These are phyloP conservation scores for Mimachlamys varia DNA, from an alignment of 2,888 invertebrate species.

Conservation along the genomic window DNA sequence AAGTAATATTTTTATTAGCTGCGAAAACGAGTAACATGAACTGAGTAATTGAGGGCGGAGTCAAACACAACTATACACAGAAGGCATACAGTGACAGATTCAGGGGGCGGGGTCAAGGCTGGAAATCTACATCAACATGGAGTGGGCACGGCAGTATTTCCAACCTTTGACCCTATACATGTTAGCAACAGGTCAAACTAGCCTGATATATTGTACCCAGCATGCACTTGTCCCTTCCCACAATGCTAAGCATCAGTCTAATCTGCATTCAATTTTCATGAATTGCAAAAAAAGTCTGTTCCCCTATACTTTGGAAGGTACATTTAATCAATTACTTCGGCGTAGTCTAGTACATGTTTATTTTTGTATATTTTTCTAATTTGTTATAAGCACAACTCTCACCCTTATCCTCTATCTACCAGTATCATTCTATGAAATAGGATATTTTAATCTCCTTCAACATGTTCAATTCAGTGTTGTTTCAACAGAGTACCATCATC, in stretches of 20 bases:
- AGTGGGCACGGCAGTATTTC: background rate
- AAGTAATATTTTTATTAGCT: no score
- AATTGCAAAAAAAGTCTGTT: background rate
- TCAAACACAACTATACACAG: background rate
- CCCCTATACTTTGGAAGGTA: background rate
- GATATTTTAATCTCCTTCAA: background rate
- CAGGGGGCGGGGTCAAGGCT: no score
- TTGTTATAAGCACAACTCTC: background rate
- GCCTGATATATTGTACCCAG: background rate
- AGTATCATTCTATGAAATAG: background rate
- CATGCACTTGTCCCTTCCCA: constrained; percentile 17
- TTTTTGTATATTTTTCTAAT: constrained; percentile 9
- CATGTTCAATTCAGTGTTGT: background rate
- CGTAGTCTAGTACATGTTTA: constrained; percentile 10
- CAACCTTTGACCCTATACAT: background rate
- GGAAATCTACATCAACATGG: background rate
- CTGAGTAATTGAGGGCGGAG: background rate
- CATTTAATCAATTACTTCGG: background rate
- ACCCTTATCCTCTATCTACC: constrained; percentile 16
- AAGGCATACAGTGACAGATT: background rate
- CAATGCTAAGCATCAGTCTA: constrained; percentile 2
- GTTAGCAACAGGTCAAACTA: background rate
- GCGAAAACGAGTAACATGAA: background rate
- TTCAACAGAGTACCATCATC: background rate
- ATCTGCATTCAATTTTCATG: constrained; percentile 13